Evolutionary conservation across 2,113 vertebrate genomes (phyloP), one percentile per base, ranked within the genome.

Genomic region (Pteronura brasiliensis): DNA sequence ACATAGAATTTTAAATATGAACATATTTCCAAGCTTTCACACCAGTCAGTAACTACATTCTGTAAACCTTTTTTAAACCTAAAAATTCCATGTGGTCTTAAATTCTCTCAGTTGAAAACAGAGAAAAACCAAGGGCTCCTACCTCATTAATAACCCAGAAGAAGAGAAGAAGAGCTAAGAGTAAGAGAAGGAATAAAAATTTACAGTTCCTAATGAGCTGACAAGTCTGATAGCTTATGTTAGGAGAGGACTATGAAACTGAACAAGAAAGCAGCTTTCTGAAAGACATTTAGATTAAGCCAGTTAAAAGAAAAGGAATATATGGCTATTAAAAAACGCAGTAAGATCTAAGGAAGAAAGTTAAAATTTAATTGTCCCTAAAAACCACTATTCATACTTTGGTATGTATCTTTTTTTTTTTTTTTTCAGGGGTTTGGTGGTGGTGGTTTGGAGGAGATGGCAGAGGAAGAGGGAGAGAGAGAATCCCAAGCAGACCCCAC

Each of bases 261-360:
- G 7, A 89, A 71, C 21, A 61, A 47, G 84, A 90, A 67, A 88
- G 12, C 4, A 80, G 12, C 36, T 82, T 86, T 86, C 34, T 90
- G 27, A 88, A 91, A 88, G 52, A 82, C 23, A 65, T 67, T 83
- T 59, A 93, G 12, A 59, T n/a, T 65, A 63, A 88, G 29, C 74
- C n/a, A 92, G 27, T 77, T 44, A 76, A 88, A 96, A 90, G 76
- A 72, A 93, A 95, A 92, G 31, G 18, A 86, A 77, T 36, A 93
- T 1, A 59, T 31, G 21, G 36, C n/a, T 14, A 93, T 57, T 95
- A 61, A 88, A 87, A 76, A 93, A 93, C 36, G 52, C 27, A 52
- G 3, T 29, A 92, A 63, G 61, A 88, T n/a, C 65, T 44, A 95
- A 92, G 86, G 17, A 80, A 97, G 29, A 94, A 87, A 76, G 44